Evolutionary conservation across 2,888 invertebrate genomes (phyloP), one percentile per base, ranked within the genome.

Genomic region (Apamea anceps): DNA sequence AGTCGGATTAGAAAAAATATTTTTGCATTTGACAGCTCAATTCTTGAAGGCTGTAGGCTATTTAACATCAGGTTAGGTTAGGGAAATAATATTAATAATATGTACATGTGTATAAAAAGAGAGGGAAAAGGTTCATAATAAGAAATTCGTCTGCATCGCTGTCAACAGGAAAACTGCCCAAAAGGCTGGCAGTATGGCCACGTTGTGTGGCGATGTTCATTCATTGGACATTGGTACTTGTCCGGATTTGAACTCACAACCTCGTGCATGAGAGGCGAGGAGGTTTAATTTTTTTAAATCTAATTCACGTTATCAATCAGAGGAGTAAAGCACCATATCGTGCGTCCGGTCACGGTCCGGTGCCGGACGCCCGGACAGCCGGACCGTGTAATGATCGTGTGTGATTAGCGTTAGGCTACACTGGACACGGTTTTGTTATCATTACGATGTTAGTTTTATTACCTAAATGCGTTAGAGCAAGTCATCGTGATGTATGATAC

Each of bases 321-420:
- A 80, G 21, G 62, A 68, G 81, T 80, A 85, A 75, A 75, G 74
- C 74, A 85, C 82, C 72, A 82, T 86, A 78, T 80, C 79, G 82
- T 73, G 63, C 79, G 74, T 68, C 81, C 80, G 78, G 90, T 89
- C 81, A 87, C 86, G 90, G 84, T 87, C 77, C 79, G 85, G 70
- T 77, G 80, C 83, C 85, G 75, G 66, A 82, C 86, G 62, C 75
- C 70, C 85, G 75, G 85, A 81, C 82, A 74, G 74, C 54, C 85
- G 77, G 83, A 85, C 79, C 89, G 87, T 87, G 86, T 89, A 91
- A 91, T 82, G 85, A 91, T 87, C 63, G 68, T 72, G 77, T 76
- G 77, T 78, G 85, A 88, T 86, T 87, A 84, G 51, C 71, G 81
- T 66, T 70, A 86, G 48, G 88, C 70, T 85, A 89, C 79, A 79